Evolutionary conservation across 2,797 vertebrate species (phyloP), one percentile per base, ranked within the genome.

Genomic region (Ibycter americanus): DNA sequence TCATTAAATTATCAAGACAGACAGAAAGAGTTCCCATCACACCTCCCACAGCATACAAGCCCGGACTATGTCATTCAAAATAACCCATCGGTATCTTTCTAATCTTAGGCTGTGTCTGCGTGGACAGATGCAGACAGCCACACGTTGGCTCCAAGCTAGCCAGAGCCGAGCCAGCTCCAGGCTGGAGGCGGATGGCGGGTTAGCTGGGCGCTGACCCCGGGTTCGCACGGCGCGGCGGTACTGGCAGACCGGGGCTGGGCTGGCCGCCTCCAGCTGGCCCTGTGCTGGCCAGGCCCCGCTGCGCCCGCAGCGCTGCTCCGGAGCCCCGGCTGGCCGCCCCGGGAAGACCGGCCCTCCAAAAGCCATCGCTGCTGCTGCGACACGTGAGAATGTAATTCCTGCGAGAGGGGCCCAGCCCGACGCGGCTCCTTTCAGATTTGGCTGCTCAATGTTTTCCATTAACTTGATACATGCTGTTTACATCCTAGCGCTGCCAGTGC

Each of bases 1-100:
- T 96, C 91, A 90, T 97, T 95, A 96, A 97, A 95, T 90, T 90
- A 95, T 96, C 96, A 90, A 93, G 93, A 90, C 74, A 96, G 92
- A 66, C 79, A 83, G 82, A 93, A 87, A 93, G 66, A 54, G 72
- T 96, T 97, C 89, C 87, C 94, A 91, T 96, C 94, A 90, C 92
- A 54, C 95, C 94, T 97, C 89, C 90, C 87, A 95, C 84, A 46
- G 72, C 1, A 38, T 95, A 31, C 93, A 96, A 94, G 92, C 79
- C 96, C 2, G 18, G 93, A 86, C 95, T 66, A 16, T 91, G 92
- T 87, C 20, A 63, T 93, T 93, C 80, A 86, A 86, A 96, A 90
- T 89, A 96, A 88, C 84, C 82, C 70, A 2, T 26, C 2, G 1
- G n/a, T 92, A 86, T 94, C 76, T 95, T 80, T 78, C 71, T 83